A percentile compares a stretch with the other conserved stretches of the same genome.
Conservation (phyloP, 2,113 vertebrate genomes). For the Apteryx mantelli region DNA sequence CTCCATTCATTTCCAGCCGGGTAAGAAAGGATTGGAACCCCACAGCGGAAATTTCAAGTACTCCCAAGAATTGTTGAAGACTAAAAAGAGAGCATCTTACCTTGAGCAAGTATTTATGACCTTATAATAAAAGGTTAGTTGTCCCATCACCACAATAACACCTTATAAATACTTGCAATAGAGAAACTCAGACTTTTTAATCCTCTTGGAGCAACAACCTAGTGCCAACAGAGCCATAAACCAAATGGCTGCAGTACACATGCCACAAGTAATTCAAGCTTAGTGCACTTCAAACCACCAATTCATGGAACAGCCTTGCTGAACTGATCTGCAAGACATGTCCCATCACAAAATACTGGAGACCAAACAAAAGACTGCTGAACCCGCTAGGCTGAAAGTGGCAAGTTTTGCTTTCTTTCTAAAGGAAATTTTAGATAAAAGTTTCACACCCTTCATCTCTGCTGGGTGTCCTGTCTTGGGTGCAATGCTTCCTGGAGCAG, state of each 20-base stretch:
- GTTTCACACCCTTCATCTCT: not conserved
- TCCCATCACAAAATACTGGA: not conserved
- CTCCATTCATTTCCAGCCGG: not conserved
- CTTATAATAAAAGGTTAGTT: not conserved
- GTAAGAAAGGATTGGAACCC: not conserved
- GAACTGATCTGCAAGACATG: not conserved
- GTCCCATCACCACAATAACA: not conserved
- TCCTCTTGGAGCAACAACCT: not conserved
- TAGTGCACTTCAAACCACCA: not conserved
- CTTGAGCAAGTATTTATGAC: not conserved
- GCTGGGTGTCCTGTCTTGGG: not conserved
- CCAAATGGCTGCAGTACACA: not conserved
- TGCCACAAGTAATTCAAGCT: not conserved
- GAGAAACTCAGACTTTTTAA: not conserved
- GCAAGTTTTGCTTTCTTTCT: not conserved
- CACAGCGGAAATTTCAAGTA: not conserved
- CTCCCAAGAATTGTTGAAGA: not conserved
- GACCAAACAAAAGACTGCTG: not conserved
- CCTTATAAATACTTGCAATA: not conserved
- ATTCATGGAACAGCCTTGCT: not conserved
- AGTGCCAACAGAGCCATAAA: not conserved
- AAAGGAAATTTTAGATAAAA: not conserved
- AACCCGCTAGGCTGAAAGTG: not conserved
- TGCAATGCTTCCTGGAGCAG: not conserved
- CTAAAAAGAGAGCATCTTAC: not conserved